Conservation (phyloP, 2,888 invertebrate genomes). For the Baronia brevicornis region DNA sequence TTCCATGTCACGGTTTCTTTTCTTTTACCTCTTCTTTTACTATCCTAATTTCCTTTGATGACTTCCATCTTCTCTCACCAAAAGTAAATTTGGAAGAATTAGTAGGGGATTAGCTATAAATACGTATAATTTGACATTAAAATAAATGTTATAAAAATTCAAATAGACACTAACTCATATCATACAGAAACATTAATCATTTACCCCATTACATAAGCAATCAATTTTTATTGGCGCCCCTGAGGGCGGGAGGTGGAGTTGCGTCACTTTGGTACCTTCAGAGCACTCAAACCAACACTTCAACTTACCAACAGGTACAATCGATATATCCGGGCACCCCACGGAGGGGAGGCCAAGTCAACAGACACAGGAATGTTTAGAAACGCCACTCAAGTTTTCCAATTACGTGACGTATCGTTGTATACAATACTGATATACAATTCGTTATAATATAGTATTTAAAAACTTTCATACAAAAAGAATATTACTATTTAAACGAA, state of each 20-base stretch:
- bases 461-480: too few species aligned
- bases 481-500: too few species aligned
- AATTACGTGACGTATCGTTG: constrained; percentile 16
- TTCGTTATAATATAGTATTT: too few species aligned
- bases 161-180: constrained; percentile 13
- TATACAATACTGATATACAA: background rate
- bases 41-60: too few species aligned
- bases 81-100: too few species aligned
- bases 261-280: constrained; percentile 22
- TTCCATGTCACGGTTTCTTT: too few species aligned
- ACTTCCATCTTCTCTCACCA: too few species aligned
- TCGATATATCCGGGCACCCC: constrained; percentile 46
- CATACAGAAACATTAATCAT: constrained; percentile 2
- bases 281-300: constrained; percentile 38
- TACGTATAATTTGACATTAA: too few species aligned
- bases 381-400: constrained; percentile 32
- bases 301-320: constrained; percentile 31
- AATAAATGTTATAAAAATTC: too few species aligned
- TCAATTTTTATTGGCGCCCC: constrained; percentile 16
- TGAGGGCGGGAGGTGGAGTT: constrained; percentile 14
- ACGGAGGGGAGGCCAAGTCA: constrained; percentile 29
- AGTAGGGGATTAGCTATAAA: too few species aligned
- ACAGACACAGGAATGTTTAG: constrained; percentile 41
- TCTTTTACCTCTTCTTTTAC: too few species aligned
- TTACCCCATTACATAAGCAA: constrained; percentile 14